Evolutionary conservation across 1,140 invertebrate genomes (phyloP).

Genomic region (Liolophura sinensis): DNA sequence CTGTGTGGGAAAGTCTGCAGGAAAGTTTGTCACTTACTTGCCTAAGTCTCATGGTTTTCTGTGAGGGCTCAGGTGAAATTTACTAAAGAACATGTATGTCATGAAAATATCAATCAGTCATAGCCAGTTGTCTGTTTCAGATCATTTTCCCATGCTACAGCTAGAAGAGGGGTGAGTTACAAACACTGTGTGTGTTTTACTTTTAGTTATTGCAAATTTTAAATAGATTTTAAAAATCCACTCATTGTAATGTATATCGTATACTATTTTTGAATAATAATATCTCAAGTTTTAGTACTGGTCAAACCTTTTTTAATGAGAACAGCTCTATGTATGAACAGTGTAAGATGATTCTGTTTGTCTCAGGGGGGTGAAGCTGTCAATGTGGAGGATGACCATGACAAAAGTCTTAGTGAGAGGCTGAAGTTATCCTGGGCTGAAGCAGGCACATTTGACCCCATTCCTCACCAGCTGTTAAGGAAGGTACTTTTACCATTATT

Average conservation of each 20-base stretch:
- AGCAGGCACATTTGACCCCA: constrained; percentile 64
- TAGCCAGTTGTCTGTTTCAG: no score
- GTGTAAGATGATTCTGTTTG: neutral
- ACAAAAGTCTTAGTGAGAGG: constrained; percentile 63
- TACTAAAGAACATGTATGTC: no score
- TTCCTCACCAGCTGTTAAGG: constrained; percentile 73
- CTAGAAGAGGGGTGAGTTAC: neutral
- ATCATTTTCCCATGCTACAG: no score
- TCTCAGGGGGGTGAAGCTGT: no score
- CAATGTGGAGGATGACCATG: constrained; percentile 24
- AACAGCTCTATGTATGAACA: neutral
- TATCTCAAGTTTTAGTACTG: neutral
- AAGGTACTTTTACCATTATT: constrained; percentile 39
- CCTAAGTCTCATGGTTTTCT: no score
- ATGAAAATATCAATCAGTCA: no score
- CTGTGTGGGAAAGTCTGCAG: no score
- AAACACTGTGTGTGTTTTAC: neutral
- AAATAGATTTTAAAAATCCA: neutral
- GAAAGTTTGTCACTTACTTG: no score
- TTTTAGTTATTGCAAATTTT: neutral
- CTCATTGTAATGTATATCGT: no score
- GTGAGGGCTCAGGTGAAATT: no score
- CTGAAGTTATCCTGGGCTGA: constrained; percentile 68
- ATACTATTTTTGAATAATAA: no score
- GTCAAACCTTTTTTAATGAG: neutral